A percentile compares a stretch with the other conserved stretches of the same genome.
Evolutionary conservation across 2,888 invertebrate genomes (phyloP).

Genomic region (Dromius quadrimaculatus): DNA sequence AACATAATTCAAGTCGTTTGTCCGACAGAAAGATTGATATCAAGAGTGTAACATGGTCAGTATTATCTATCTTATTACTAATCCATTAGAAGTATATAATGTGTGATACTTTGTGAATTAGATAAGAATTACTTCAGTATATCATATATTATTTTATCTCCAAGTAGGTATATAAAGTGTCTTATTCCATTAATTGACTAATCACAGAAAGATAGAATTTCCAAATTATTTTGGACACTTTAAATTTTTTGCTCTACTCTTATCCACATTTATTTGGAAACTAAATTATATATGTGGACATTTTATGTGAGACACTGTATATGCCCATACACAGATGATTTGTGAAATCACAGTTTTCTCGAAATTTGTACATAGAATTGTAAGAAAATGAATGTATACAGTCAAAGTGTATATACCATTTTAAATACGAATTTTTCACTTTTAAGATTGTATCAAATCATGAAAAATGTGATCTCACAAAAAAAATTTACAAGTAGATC

Average conservation of each 20-base stretch:
- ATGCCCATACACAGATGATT: slow-evolving; percentile 1
- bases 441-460: slow-evolving; percentile 27
- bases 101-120: slow-evolving; percentile 41
- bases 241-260: no score
- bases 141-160: background rate
- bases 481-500: slow-evolving; percentile 18
- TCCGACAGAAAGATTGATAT: background rate
- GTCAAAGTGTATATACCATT: background rate
- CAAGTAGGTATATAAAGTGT: no score
- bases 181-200: no score
- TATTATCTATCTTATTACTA: slow-evolving; percentile 31
- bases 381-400: slow-evolving; percentile 29
- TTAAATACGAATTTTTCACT: slow-evolving; percentile 9
- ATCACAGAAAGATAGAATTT: no score
- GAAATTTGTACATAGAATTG: slow-evolving; percentile 9
- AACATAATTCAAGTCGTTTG: background rate
- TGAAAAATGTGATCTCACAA: slow-evolving; percentile 32
- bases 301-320: slow-evolving; percentile 10
- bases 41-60: slow-evolving; percentile 21
- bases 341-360: background rate
- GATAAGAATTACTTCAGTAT: slow-evolving; percentile 23
- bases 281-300: no score
- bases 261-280: no score
- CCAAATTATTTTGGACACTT: no score
- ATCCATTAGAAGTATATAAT: slow-evolving; percentile 27